A percentile compares a stretch with the other conserved stretches of the same genome.
Evolutionary conservation across 2,888 invertebrate genomes (phyloP).

Genomic region (Drosophila setosimentum): DNA sequence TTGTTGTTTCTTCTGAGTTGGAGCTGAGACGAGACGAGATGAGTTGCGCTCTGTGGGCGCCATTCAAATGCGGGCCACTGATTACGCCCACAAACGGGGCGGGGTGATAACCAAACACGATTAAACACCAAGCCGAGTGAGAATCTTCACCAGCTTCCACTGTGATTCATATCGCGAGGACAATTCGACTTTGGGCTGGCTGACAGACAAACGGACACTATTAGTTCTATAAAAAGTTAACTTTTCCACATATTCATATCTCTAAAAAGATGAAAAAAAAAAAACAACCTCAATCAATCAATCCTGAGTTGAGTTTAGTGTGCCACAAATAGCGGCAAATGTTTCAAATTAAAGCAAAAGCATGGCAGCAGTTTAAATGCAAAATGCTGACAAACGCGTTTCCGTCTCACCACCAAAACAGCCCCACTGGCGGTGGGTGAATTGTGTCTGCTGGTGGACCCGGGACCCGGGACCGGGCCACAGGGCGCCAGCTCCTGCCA

Average conservation of each 20-base stretch:
- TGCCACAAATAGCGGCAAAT: slow-evolving; percentile 66
- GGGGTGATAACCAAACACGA: slow-evolving; percentile 3
- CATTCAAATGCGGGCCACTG: slow-evolving; percentile 67
- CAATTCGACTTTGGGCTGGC: not conserved
- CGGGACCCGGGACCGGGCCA: not conserved
- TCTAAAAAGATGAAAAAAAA: not conserved
- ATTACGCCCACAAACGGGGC: slow-evolving; percentile 45
- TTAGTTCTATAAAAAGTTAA: not conserved
- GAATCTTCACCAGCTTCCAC: not conserved
- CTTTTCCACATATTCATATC: not conserved
- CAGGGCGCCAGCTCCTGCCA: slow-evolving; percentile 32
- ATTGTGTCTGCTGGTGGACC: not conserved
- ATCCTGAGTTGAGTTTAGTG: slow-evolving; percentile 46
- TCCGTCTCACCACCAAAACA: slow-evolving; percentile 40
- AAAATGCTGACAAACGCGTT: slow-evolving; percentile 76
- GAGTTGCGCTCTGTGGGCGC: slow-evolving; percentile 21
- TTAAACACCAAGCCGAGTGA: slow-evolving; percentile 15
- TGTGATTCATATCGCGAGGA: not conserved
- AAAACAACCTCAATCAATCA: not conserved
- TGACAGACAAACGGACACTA: not conserved
- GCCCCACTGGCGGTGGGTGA: not conserved
- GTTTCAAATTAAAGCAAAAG: slow-evolving; percentile 61
- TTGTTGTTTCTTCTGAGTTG: not conserved
- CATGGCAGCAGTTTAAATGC: slow-evolving; percentile 70
- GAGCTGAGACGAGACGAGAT: not conserved